Base-by-base conservation (phyloP, 2,888 invertebrate genomes). In the Herminia tarsipennalis region DNA sequence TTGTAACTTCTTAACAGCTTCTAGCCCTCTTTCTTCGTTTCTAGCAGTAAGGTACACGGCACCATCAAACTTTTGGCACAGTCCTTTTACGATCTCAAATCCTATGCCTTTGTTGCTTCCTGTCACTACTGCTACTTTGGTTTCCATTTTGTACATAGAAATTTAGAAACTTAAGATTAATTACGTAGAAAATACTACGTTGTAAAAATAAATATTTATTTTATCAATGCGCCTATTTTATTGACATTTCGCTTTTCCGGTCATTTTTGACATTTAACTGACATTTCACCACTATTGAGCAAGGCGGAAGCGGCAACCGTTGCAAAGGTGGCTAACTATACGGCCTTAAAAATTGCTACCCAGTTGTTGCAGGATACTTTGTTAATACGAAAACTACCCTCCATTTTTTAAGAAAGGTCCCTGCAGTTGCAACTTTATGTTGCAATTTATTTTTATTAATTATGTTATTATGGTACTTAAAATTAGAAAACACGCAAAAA, bases 21-120 rank as follows among this genome's bases (percentile, higher is more conserved):
- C 85, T 70, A 86, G 73, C 27, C 95, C 95, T 63, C 94, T 87
- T 32, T 83, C 87, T 66, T 90, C 92, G 77, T 94, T 92, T 77
- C 95, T 92, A 51, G 95, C 93, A 70, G 96, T 96, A 56, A 96
- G 87, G 80, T 95, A 95, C 53, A 96, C 95, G 76, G 88, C 90
- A 51, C 95, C 96, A 70, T 94, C 84, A 76, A 93, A 96, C 76
- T 93, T 93, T 71, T 93, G 86, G 81, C 95, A 95, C 49, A 96
- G 86, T 20, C 91, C 91, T 70, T 91, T 90, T 33, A 90, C 89
- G 48, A 91, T 90, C 72, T 89, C 88, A 63, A 83, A 89, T 54
- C 91, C 91, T 70, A 92, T 86, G 49, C 91, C 91, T 73, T 76
- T 88, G 66, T 92, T 92, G 50, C 80, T 74, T 51, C 91, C 91